phyloP scores from a whole-genome alignment of 2,113 vertebrate genomes.

The Bucco capensis region DNA sequence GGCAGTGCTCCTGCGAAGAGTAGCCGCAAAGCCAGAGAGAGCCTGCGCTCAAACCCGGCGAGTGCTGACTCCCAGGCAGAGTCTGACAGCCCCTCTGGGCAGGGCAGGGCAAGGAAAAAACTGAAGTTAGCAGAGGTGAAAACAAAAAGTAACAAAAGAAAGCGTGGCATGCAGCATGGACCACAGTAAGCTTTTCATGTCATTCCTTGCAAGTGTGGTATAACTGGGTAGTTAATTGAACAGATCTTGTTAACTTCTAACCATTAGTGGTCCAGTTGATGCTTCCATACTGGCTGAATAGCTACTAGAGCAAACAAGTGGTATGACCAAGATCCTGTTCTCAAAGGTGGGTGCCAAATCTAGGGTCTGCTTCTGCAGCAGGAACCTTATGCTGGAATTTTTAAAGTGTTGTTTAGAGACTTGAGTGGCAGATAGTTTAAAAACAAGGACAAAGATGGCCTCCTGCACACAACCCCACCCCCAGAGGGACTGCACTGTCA shows the following conservation, averaged over 20 bases:
- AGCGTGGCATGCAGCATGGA: accelerated
- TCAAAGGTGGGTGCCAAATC: neutral
- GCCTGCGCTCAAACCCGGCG: neutral
- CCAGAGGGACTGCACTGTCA: neutral
- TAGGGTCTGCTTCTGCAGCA: neutral
- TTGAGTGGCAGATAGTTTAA: neutral
- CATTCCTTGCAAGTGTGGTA: neutral
- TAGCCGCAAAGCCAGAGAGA: neutral
- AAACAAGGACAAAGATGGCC: neutral
- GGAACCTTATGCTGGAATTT: neutral
- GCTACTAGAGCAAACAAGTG: neutral
- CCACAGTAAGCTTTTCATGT: slow-evolving; percentile 21
- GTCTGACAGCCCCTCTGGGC: neutral
- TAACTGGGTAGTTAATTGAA: neutral
- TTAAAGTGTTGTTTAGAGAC: neutral
- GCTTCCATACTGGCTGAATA: neutral
- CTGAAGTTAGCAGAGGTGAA: neutral
- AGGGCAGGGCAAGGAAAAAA: accelerated
- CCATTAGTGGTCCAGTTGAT: neutral
- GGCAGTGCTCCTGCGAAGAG: too few species aligned
- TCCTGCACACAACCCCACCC: too few species aligned
- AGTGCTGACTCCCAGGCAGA: neutral
- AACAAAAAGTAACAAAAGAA: slow-evolving; percentile 3
- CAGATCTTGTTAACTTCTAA: neutral
- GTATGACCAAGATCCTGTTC: neutral